Conservation (phyloP, 2,888 invertebrate genomes). For the Suillia variegata region DNA sequence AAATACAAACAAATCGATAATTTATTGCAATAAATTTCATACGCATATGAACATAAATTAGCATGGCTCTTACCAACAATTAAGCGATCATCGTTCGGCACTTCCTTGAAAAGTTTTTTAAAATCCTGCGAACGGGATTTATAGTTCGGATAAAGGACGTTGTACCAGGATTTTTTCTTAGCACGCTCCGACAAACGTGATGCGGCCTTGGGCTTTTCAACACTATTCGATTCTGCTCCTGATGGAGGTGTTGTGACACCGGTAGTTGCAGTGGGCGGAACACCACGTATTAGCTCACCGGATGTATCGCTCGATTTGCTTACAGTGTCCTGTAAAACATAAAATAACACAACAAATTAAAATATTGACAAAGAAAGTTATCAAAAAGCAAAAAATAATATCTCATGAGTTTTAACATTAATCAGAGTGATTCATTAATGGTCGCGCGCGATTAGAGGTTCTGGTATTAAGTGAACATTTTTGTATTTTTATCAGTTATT, state of each 20-base stretch:
- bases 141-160: constrained; percentile 87
- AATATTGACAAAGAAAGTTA: too few relatives aligned
- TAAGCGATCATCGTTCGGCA: constrained; percentile 88
- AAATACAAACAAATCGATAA: too few relatives aligned
- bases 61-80: constrained; percentile 91
- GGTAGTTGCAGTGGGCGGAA: background rate
- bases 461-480: too few relatives aligned
- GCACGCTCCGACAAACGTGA: constrained; percentile 64
- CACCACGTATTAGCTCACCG: constrained; percentile 27
- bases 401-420: background rate
- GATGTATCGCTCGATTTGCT: constrained; percentile 35
- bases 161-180: constrained; percentile 87
- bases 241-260: constrained; percentile 30
- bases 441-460: too few relatives aligned
- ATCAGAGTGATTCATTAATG: background rate
- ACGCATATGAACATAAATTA: too few relatives aligned
- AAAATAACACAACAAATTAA: background rate
- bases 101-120: constrained; percentile 87
- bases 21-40: too few relatives aligned
- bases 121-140: constrained; percentile 93
- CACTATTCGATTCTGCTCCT: constrained; percentile 33
- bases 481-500: too few relatives aligned
- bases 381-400: background rate
- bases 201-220: constrained; percentile 50
- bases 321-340: constrained; percentile 27